Evolutionary conservation across 2,797 vertebrate genomes (phyloP).

Genomic region (Rachycentron canadum): DNA sequence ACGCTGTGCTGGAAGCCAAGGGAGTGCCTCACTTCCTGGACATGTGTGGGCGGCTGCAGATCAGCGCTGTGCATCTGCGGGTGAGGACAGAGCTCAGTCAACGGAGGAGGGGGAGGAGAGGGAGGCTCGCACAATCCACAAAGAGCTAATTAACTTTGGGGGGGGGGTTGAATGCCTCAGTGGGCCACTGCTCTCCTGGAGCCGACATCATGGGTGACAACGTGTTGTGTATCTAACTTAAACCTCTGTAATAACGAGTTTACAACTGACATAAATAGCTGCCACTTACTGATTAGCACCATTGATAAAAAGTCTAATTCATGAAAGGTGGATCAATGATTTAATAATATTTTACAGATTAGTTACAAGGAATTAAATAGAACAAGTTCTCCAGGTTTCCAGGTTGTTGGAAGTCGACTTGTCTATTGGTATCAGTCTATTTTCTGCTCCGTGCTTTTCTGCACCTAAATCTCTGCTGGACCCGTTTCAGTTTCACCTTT

Average conservation of each 20-base stretch:
- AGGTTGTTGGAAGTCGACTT: no score
- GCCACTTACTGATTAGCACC: no score
- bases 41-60: conserved; percentile 91
- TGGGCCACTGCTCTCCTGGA: conserved; percentile 4
- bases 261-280: no score
- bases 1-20: conserved; percentile 89
- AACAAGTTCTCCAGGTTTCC: no score
- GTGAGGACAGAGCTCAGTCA: conserved; percentile 80
- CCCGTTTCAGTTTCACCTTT: no score
- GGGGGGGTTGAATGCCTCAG: neutral
- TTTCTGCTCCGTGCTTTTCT: no score
- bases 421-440: no score
- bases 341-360: no score
- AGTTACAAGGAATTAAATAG: no score
- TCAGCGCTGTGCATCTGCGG: conserved; percentile 89
- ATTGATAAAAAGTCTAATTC: no score
- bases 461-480: no score
- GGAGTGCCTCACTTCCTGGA: conserved; percentile 92
- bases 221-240: neutral
- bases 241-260: neutral
- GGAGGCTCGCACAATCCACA: conserved; percentile 2
- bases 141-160: conserved; percentile 1
- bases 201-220: conserved; percentile 13
- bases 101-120: conserved; percentile 11
- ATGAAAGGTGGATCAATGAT: no score